Base-by-base conservation (phyloP, 2,113 vertebrate species). In the Rhodinocichla rosea region DNA sequence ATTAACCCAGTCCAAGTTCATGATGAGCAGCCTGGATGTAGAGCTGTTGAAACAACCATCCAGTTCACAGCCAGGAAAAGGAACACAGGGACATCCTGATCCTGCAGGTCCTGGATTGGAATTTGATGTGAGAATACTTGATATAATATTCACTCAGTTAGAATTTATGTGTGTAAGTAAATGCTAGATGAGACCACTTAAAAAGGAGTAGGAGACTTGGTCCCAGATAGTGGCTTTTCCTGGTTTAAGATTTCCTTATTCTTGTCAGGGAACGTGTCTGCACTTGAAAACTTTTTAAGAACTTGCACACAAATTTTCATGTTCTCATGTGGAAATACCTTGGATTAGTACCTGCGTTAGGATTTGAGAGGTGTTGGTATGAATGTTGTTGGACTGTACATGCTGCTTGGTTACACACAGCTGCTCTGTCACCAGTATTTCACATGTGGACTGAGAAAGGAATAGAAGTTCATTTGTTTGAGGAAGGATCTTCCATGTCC, bases 401-500 rank as follows among this genome's bases (percentile, higher is more conserved):
- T 11, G 24, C 47, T 64, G 26, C 52, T 65, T 42, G 0, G 0
- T 49, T 26, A 11, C 3, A 8, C 11, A 1, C 19, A 26, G 28
- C 15, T 40, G 44, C 76, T 37, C 60, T 71, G 33, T 59, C 53
- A 15, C 39, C 33, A 9, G 0, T 33, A 5, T 59, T 53, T 84
- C 33, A 24, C 2, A 0, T 19, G 32, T 16, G 37, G n/a, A 45
- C 30, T 7, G 35, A 55, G 42, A 39, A 70, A 55, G 39, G 45
- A 53, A 3, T 33, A 2, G 9, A 13, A n/a, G 26, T 28, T n/a
- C 15, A 23, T 42, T 45, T 1, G 0, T 45, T 79, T 26, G 21
- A 39, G 42, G 73, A 56, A 49, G 39, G 26, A 50, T 39, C 16
- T 53, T 67, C 11, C 10, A 10, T 56, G 21, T 74, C 27, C 18